These are phyloP conservation scores for Taenioides sp. DNA, from an alignment of 2,797 vertebrate species.

Conservation along the genomic window DNA sequence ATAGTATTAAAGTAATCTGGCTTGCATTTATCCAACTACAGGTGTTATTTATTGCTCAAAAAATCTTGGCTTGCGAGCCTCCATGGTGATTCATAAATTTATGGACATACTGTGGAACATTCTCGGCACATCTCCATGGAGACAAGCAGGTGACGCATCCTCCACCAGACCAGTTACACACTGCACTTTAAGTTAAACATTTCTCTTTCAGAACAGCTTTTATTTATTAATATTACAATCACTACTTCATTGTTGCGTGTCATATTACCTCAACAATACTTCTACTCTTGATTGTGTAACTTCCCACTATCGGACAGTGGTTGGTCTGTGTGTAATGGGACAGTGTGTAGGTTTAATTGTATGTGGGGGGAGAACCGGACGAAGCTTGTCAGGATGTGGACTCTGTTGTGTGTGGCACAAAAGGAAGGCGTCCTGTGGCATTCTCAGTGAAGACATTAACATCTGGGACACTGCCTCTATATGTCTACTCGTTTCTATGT, in stretches of 20 bases:
- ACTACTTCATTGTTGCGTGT: background rate
- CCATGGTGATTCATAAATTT: no score
- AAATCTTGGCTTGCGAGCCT: no score
- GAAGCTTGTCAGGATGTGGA: constrained; percentile 65
- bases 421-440: constrained; percentile 73
- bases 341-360: constrained; percentile 25
- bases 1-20: no score
- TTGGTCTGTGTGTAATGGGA: constrained; percentile 13
- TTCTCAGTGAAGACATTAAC: constrained; percentile 78
- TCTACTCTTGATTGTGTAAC: background rate
- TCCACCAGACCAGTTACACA: no score
- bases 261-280: background rate
- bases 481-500: constrained; percentile 35
- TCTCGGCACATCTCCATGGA: no score
- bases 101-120: no score
- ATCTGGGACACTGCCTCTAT: constrained; percentile 69
- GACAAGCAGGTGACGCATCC: no score
- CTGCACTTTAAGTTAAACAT: no score
- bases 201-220: background rate
- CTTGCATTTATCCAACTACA: no score
- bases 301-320: background rate
- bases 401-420: constrained; percentile 78
- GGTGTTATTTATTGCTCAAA: no score
- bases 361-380: constrained; percentile 45
- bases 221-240: background rate